Evolutionary conservation across 1,140 invertebrate species (phyloP), one percentile per base, ranked within the genome.

Genomic region (Drosophila lowei): DNA sequence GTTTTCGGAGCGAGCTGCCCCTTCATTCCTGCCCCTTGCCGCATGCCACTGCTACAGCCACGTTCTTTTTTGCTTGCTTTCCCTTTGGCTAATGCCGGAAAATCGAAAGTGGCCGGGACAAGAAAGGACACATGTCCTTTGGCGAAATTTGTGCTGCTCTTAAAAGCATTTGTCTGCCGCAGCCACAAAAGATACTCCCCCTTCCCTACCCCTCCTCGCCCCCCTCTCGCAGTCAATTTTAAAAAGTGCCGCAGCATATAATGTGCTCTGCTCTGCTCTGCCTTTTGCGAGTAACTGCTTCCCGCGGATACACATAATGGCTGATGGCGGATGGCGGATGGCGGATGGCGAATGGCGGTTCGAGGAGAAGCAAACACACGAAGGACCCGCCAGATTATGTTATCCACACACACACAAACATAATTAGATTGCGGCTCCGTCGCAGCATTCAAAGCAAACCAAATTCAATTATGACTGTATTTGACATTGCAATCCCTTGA

Each of bases 101-200:
- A 68, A 79, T 72, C 73, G 70, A 76, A 86, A 77, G 77, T 74
- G 64, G 81, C 77, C 54, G 64, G 44, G 28, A 56, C 46, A 77
- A 64, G 72, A 86, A 81, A 77, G 83, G 77, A 86, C 81, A 80
- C 77, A 72, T 71, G 78, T 70, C 77, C 83, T 74, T 48, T 73
- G 81, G 81, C 83, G 50, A 67, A 85, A 80, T 76, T 73, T 58
- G 72, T 55, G 64, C 25, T 58, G 73, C 64, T 77, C 70, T 71
- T 86, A 78, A 86, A 86, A 86, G 83, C 83, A 86, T 86, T 86
- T 86, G 68, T 80, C 81, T 73, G 61, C 54, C 57, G 34, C 25
- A 60, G 57, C 46, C 65, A 66, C 50, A 72, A 67, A 67, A 62
- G 49, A 66, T 56, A 52, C 15, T 42, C 61, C 34, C 16, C 11